Percentiles rank a stretch among this genome's conserved stretches.
phyloP scores from a whole-genome alignment of 2,888 invertebrate species.

The Dione juno region DNA sequence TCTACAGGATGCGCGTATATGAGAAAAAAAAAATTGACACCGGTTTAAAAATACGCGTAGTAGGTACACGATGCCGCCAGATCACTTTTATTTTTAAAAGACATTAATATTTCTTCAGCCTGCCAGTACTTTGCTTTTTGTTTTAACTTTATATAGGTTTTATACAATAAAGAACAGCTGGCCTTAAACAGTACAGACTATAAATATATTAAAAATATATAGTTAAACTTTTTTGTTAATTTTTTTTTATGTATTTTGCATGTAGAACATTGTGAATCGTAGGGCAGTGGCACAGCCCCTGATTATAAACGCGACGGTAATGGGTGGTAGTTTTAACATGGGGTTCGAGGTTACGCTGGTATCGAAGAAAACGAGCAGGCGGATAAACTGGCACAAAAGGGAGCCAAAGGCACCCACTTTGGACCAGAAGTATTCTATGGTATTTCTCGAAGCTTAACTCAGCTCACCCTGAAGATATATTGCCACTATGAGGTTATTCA shows the following conservation, averaged over 20 bases:
- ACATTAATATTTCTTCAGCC: slow-evolving; percentile 60
- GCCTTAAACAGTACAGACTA: slow-evolving; percentile 15
- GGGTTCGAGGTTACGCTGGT: not conserved
- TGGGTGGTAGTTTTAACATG: no score
- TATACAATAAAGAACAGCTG: slow-evolving; percentile 25
- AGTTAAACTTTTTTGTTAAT: not conserved
- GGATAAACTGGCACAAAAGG: no score
- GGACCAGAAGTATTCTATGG: no score
- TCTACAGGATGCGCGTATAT: not conserved
- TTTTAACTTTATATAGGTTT: slow-evolving; percentile 42
- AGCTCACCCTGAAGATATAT: no score
- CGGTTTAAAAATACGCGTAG: slow-evolving; percentile 60
- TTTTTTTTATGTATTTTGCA: not conserved
- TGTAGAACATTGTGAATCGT: not conserved
- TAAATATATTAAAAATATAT: slow-evolving; percentile 21
- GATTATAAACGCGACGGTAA: not conserved
- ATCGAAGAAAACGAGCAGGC: not conserved
- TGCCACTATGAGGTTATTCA: no score
- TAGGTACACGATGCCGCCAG: slow-evolving; percentile 55
- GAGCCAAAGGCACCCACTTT: no score
- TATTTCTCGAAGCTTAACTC: no score
- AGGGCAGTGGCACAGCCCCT: not conserved
- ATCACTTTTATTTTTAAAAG: slow-evolving; percentile 55
- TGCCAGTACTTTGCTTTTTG: slow-evolving; percentile 43
- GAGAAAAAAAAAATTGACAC: slow-evolving; percentile 62